Evolutionary conservation across 2,797 vertebrate species (phyloP), one percentile per base, ranked within the genome.

Genomic region (Meriones psammophilus): DNA sequence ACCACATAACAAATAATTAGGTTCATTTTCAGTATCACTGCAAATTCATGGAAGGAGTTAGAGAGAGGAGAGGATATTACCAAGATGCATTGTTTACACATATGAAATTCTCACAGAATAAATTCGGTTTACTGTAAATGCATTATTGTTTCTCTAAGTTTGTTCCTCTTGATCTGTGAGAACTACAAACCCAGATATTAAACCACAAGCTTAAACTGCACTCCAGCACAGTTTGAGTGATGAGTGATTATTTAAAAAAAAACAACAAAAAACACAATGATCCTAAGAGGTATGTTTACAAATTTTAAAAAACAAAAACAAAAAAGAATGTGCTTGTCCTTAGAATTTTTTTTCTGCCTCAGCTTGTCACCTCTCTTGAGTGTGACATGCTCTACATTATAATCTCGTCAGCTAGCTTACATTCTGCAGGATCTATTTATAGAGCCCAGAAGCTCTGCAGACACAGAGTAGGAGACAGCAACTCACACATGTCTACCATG

Each of bases 151-250:
- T 73, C 64, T 92, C 95, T 94, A 97, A 98, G 98, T 69, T 79
- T 91, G 92, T 95, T 87, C 77, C 66, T 89, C 77, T 96, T 66
- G 60, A 1, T 69, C 79, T 89, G 73, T 33, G 80, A 97, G 86
- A 81, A 94, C 84, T 96, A 95, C 97, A 97, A 96, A 69, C 58
- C 89, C 93, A 91, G 39, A 98, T 97, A 96, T 97, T 96, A 97
- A 97, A 73, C 58, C 28, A 97, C 20, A n/a, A 18, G 30, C 97
- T 96, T 95, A 97, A 97, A 91, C 7, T 90, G 68, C 28, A 73
- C 85, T 92, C 89, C 88, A 85, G 96, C 91, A 94, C 91, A 78
- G 62, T 96, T 96, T 97, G 94, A 97, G 69, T 90, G 88, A 88
- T 66, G 42, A 93, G 87, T 84, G 95, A 95, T 58, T 36, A 94